Conservation (phyloP, 2,797 vertebrate species). For the Anguilla pacifica region DNA sequence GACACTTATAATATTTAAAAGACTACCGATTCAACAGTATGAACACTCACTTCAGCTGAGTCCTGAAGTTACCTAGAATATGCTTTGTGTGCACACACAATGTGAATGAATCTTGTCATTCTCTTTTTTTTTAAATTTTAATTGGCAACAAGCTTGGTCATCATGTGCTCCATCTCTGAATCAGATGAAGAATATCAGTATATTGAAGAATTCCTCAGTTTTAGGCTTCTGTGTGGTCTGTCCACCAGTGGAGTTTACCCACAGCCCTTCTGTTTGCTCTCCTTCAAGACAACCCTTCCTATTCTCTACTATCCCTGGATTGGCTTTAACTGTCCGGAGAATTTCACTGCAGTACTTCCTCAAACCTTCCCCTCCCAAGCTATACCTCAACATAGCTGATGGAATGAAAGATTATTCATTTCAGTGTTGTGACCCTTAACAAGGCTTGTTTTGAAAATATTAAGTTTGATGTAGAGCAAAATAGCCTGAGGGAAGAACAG, state of each 20-base stretch:
- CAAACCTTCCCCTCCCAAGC: not conserved
- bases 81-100: not conserved
- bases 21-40: not conserved
- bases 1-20: not conserved
- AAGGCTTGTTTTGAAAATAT: slow-evolving; percentile 45
- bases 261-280: not conserved
- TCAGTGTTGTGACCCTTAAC: slow-evolving; percentile 33
- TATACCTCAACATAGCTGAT: not conserved
- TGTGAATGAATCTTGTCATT: not conserved
- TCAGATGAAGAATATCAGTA: not conserved
- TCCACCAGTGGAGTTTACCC: not conserved
- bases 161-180: not conserved
- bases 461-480: slow-evolving; percentile 29
- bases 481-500: slow-evolving; percentile 30
- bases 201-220: not conserved
- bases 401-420: slow-evolving; percentile 21
- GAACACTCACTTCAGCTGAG: not conserved
- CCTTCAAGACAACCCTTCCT: not conserved
- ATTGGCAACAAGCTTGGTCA: not conserved
- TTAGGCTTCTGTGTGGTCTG: slow-evolving; percentile 23
- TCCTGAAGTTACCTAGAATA: not conserved
- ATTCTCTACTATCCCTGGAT: not conserved
- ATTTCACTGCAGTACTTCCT: not conserved
- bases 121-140: not conserved
- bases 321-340: not conserved